Evolutionary conservation across 1,140 invertebrate species (phyloP), one percentile per base, ranked within the genome.

Genomic region (Anthonomus grandis): DNA sequence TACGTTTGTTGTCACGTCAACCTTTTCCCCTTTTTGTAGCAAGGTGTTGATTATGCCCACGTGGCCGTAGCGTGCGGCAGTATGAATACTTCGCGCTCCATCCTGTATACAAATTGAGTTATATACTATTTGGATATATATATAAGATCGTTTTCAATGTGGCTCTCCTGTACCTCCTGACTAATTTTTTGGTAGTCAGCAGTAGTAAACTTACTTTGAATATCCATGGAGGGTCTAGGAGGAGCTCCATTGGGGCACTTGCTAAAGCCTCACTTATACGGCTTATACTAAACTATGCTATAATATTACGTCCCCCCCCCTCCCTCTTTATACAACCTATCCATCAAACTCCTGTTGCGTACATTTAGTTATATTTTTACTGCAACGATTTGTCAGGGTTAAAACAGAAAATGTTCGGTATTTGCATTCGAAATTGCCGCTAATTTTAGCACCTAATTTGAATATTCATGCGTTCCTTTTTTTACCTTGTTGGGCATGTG

Each of bases 401-500:
- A 45, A 12, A 37, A 15, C 4, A 37, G 18, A 12, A 25, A 25
- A 18, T 15, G 27, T 17, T 36, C 15, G 18, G 17, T 34, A 52
- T 52, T 52, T 52, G 50, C 50, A 52, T 52, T 52, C 42, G 22
- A 52, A 52, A 52, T 41, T 31, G 22, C 22, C 10, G 37, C 27
- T 37, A 50, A 50, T 37, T 21, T 23, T 36, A 50, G 36, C 18
- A n/a, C 15, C 6, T 36, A 38, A 50, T 50, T 50, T 37, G 22
- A 37, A 50, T 10, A 15, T 12, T n/a, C n/a, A n/a, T n/a, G n/a
- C n/a, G n/a, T n/a, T n/a, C n/a, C n/a, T n/a, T n/a, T 12, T 46
- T 59, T 66, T 72, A 87, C 86, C 79, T 98, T 99, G 76, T 99
- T 99, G 58, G 97, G 96, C 95, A 99, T 99, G 69, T 98, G 93